Conservation (phyloP, 1,140 invertebrate genomes). For the Dendroctonus valens region DNA sequence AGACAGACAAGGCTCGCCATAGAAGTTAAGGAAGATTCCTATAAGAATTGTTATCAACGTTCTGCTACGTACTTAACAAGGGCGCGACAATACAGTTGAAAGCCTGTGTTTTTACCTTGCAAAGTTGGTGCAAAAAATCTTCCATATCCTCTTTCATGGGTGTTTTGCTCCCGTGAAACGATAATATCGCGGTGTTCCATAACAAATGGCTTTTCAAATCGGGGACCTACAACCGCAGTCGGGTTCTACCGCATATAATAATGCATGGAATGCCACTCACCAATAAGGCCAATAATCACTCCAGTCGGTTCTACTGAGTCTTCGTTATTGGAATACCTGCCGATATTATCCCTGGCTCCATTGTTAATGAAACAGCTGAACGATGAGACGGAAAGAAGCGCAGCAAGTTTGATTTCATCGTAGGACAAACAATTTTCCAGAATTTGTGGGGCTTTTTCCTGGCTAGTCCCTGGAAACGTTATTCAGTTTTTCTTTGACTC, state of each 20-base stretch:
- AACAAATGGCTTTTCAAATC: conserved; percentile 51
- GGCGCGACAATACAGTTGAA: no score
- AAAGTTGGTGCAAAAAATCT: conserved; percentile 9
- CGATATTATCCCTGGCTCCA: conserved; percentile 59
- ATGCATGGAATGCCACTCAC: background rate
- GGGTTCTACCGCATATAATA: background rate
- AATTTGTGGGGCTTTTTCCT: conserved; percentile 51
- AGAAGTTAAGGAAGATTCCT: background rate
- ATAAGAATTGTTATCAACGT: background rate
- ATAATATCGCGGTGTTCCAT: conserved; percentile 63
- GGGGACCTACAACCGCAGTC: conserved; percentile 43
- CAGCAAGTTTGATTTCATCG: conserved; percentile 62
- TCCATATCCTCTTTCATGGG: conserved; percentile 51
- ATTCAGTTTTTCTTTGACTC: conserved; percentile 6
- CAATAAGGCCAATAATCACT: conserved; percentile 49
- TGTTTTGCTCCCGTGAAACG: conserved; percentile 55
- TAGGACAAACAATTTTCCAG: conserved; percentile 58
- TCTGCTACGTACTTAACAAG: no score
- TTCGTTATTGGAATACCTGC: conserved; percentile 45
- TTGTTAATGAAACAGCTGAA: conserved; percentile 64
- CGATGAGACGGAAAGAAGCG: conserved; percentile 61
- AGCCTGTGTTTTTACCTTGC: conserved; percentile 5
- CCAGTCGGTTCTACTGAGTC: conserved; percentile 32
- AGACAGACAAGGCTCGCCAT: background rate
- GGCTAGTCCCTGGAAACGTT: conserved; percentile 3